Percentiles rank a stretch among this genome's conserved stretches.
Conservation (phyloP, 2,113 vertebrate genomes). For the Dicentrarchus labrax region DNA sequence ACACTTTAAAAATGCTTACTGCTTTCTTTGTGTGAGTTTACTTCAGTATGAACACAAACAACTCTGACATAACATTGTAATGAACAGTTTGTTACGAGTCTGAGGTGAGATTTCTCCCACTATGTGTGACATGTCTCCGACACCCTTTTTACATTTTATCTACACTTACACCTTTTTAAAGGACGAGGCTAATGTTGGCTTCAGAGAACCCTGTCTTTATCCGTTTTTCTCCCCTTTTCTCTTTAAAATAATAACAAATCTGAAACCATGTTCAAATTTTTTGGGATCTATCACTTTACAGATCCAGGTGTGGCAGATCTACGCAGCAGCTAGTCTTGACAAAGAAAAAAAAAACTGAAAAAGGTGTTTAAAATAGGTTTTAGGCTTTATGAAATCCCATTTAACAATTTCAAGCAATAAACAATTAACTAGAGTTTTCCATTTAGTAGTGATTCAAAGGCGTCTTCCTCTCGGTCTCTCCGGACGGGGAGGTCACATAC, state of each 20-base stretch:
- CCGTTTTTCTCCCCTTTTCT: too few relatives aligned
- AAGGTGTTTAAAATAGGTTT: background rate
- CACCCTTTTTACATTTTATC: background rate
- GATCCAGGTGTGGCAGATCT: background rate
- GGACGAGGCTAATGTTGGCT: background rate
- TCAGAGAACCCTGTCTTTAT: background rate
- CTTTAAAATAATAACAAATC: background rate
- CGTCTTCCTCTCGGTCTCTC: background rate
- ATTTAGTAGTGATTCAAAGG: background rate
- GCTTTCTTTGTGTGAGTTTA: background rate
- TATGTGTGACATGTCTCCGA: background rate
- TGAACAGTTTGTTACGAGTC: background rate
- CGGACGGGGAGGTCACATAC: conserved; percentile 77
- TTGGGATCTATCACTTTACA: background rate
- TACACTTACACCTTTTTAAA: background rate
- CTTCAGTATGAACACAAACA: background rate
- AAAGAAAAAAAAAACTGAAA: background rate
- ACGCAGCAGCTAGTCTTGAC: background rate
- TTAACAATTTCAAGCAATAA: background rate
- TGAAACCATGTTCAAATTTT: background rate
- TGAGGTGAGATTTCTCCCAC: background rate
- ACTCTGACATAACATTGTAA: background rate
- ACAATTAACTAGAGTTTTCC: background rate
- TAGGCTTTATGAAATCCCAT: background rate
- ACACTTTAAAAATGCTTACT: background rate